Conservation (phyloP, 1,140 invertebrate species). For the Drosophila jambulina region DNA sequence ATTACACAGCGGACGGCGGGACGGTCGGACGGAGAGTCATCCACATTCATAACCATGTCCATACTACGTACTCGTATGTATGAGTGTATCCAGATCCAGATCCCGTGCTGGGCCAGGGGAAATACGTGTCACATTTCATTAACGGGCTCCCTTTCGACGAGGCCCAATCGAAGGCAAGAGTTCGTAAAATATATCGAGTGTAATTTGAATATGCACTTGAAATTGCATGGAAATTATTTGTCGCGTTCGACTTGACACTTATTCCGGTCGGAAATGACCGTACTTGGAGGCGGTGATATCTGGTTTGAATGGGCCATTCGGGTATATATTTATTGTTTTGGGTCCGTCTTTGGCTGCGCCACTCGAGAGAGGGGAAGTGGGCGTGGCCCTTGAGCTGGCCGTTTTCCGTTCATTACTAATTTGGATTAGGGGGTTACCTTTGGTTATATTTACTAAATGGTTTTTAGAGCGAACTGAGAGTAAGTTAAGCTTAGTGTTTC, state of each 20-base stretch:
- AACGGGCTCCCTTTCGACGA: conserved; percentile 53
- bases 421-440: conserved; percentile 4
- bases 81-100: not conserved
- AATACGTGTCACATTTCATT: conserved; percentile 82
- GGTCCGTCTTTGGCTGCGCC: conserved; percentile 10
- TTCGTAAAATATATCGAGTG: conserved; percentile 65
- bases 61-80: conserved; percentile 3
- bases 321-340: conserved; percentile 58
- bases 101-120: conserved; percentile 63
- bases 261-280: conserved; percentile 77
- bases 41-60: conserved; percentile 31
- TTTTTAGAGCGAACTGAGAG: not conserved
- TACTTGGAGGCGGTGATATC: conserved; percentile 53
- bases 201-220: conserved; percentile 82
- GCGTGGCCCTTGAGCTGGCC: conserved; percentile 23
- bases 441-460: no score
- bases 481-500: not conserved
- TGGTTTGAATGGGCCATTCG: conserved; percentile 47
- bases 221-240: conserved; percentile 80
- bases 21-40: conserved; percentile 53
- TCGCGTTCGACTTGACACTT: conserved; percentile 64
- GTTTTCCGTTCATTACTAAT: conserved; percentile 16
- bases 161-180: conserved; percentile 59
- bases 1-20: conserved; percentile 59
- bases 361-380: conserved; percentile 37